Percentiles rank a stretch among this genome's conserved stretches.
Evolutionary conservation across 1,140 invertebrate species (phyloP).

Genomic region (Diuraphis noxia): DNA sequence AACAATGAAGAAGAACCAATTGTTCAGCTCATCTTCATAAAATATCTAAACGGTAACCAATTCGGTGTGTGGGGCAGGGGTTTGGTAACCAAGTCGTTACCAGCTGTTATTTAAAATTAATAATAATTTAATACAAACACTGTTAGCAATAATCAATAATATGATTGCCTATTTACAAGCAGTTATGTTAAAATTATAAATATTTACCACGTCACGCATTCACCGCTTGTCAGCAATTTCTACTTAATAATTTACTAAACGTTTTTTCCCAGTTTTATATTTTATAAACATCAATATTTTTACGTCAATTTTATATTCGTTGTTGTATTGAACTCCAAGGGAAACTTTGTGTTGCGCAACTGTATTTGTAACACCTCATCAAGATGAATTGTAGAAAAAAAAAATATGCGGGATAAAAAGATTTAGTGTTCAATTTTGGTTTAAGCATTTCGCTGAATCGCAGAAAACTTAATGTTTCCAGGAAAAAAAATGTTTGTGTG

Average conservation of each 20-base stretch:
- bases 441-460: neutral
- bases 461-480: neutral
- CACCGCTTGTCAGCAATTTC: no score
- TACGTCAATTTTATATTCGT: neutral
- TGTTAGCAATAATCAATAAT: neutral
- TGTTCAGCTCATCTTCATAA: no score
- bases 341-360: neutral
- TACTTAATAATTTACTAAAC: neutral
- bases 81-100: no score
- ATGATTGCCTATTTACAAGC: neutral
- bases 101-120: neutral
- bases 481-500: neutral
- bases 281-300: neutral
- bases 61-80: no score
- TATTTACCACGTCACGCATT: neutral
- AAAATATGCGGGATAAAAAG: neutral
- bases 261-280: no score
- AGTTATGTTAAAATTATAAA: neutral
- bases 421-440: neutral
- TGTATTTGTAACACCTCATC: neutral
- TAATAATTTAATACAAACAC: neutral
- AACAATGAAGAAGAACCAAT: no score
- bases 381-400: conserved; percentile 1
- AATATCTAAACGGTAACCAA: no score
- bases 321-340: neutral